Evolutionary conservation across 2,113 vertebrate genomes (phyloP).

Genomic region (Myotis davidii): DNA sequence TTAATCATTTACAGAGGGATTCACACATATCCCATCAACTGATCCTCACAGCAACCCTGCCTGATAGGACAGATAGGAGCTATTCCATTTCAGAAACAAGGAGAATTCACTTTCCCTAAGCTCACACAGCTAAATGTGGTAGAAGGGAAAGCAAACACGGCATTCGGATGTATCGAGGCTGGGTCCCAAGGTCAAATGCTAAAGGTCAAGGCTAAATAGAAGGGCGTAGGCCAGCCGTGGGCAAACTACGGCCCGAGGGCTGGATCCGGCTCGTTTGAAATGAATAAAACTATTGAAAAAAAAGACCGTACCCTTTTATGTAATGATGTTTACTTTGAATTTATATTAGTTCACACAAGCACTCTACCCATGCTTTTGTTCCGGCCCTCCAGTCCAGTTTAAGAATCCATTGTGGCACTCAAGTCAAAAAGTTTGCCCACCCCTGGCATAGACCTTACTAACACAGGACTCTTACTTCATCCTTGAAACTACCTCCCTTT

Average conservation of each 20-base stretch:
- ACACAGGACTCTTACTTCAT: not conserved
- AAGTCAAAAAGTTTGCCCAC: too few species aligned
- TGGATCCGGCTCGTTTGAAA: too few species aligned
- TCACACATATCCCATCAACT: not conserved
- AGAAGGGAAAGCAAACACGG: not conserved
- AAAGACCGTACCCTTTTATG: too few species aligned
- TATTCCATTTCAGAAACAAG: not conserved
- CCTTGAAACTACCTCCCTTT: not conserved
- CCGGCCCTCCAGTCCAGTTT: too few species aligned
- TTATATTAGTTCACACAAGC: too few species aligned
- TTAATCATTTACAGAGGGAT: not conserved
- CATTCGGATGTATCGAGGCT: not conserved
- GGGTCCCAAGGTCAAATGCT: not conserved
- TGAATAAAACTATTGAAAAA: too few species aligned
- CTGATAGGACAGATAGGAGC: not conserved
- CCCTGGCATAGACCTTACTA: not conserved
- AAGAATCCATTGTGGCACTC: too few species aligned
- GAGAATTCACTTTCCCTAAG: not conserved
- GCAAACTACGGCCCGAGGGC: too few species aligned
- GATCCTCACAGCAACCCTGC: not conserved
- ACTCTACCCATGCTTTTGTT: too few species aligned
- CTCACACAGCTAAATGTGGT: not conserved
- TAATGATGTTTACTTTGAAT: too few species aligned
- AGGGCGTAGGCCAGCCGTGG: not conserved
- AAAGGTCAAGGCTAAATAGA: not conserved